Evolutionary conservation across 2,888 invertebrate species (phyloP).

Genomic region (Caenorhabditis sp.): DNA sequence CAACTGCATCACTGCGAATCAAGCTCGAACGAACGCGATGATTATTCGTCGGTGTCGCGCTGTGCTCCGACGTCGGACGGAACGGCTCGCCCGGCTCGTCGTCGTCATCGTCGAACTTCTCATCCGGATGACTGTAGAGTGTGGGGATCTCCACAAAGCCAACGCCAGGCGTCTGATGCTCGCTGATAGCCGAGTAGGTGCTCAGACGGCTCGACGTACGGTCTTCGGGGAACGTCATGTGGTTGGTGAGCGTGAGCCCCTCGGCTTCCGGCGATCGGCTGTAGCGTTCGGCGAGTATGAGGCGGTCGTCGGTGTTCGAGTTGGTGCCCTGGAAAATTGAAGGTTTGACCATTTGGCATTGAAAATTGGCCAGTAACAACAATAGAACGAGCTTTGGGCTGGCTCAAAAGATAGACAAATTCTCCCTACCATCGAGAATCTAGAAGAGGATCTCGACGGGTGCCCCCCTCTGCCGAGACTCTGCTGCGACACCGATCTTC

Average conservation of each 20-base stretch:
- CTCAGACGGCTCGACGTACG: neutral
- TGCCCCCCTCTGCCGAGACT: conserved; percentile 2
- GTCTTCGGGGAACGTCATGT: neutral
- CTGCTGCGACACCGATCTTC: conserved; percentile 43
- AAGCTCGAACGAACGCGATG: neutral
- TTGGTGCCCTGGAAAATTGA: conserved; percentile 39
- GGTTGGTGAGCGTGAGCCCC: conserved; percentile 38
- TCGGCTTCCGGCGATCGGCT: conserved; percentile 56
- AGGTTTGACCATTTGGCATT: too few species aligned
- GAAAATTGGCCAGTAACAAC: too few species aligned
- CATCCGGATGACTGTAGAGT: conserved; percentile 65
- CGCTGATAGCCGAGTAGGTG: conserved; percentile 7
- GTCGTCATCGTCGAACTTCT: conserved; percentile 36
- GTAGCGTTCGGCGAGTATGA: conserved; percentile 45
- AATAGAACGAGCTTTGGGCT: too few species aligned
- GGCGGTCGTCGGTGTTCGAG: conserved; percentile 59
- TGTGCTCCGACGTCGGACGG: conserved; percentile 51
- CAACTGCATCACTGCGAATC: neutral
- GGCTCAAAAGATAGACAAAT: too few species aligned
- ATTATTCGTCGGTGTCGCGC: conserved; percentile 26
- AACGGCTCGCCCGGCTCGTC: conserved; percentile 22
- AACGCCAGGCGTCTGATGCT: conserved; percentile 2
- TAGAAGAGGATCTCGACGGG: conserved; percentile 39
- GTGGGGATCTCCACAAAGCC: conserved; percentile 56
- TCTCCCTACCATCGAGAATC: conserved; percentile 23